Percentiles rank a stretch among this genome's conserved stretches.
phyloP scores from a whole-genome alignment of 2,888 invertebrate genomes.

The Luffia ferchaultella region DNA sequence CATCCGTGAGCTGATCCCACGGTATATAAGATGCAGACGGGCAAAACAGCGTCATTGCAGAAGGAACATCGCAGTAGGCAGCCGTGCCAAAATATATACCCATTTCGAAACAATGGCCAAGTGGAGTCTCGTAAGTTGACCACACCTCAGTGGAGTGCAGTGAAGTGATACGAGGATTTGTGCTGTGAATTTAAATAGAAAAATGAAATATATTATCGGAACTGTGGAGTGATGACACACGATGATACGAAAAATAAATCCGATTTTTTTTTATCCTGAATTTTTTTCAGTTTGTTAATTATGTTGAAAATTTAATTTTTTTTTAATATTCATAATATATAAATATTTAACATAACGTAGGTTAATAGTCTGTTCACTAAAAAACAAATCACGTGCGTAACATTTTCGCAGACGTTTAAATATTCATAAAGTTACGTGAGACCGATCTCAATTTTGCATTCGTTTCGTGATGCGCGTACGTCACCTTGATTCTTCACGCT shows the following conservation, averaged over 20 bases:
- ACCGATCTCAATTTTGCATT: background rate
- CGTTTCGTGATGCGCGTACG: background rate
- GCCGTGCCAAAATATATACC: background rate
- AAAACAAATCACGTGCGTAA: background rate
- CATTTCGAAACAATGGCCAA: constrained; percentile 45
- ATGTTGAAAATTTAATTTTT: no score
- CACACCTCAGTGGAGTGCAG: constrained; percentile 40
- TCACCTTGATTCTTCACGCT: no score
- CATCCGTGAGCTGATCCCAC: constrained; percentile 29
- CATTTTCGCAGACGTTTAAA: background rate
- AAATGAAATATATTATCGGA: no score
- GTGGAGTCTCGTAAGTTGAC: constrained; percentile 54
- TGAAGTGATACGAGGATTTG: constrained; percentile 21
- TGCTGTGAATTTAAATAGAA: background rate
- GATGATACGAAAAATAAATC: no score
- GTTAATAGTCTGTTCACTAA: no score
- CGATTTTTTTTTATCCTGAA: no score
- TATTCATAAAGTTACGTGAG: background rate
- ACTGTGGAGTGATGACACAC: no score
- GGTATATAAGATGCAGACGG: constrained; percentile 43
- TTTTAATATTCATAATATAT: no score
- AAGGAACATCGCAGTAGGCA: constrained; percentile 23
- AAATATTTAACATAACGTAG: no score
- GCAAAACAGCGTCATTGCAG: constrained; percentile 30
- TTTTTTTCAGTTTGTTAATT: no score